Conservation (phyloP, 2,888 invertebrate species). For the Loripinus fragilis region DNA sequence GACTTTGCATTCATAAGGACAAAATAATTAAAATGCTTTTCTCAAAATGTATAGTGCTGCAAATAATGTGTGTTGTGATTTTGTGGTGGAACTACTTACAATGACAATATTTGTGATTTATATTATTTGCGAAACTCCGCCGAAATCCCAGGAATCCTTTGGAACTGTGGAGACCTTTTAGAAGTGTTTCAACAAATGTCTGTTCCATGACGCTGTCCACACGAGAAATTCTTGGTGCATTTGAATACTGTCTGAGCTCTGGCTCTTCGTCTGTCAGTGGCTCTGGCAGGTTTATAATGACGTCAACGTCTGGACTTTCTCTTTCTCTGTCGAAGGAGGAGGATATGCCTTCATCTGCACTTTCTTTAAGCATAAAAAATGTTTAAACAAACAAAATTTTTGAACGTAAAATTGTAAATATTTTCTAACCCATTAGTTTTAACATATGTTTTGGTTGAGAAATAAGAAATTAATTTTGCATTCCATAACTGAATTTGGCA, state of each 20-base stretch:
- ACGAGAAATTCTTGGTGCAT: slow-evolving; percentile 11
- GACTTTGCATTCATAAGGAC: too few relatives aligned
- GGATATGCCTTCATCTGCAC: slow-evolving; percentile 46
- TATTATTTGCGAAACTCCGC: slow-evolving; percentile 46
- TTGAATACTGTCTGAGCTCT: neutral
- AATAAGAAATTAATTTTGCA: neutral
- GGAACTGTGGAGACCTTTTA: slow-evolving; percentile 48
- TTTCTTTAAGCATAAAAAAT: slow-evolving; percentile 13
- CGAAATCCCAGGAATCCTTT: slow-evolving; percentile 52
- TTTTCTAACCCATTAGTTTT: too few relatives aligned
- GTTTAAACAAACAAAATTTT: too few relatives aligned
- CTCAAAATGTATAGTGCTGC: too few relatives aligned
- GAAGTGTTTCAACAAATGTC: slow-evolving; percentile 44
- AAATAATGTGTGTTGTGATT: too few relatives aligned
- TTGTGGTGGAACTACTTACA: slow-evolving; percentile 59
- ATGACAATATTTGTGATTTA: slow-evolving; percentile 63
- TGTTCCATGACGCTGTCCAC: slow-evolving; percentile 55
- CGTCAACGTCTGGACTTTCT: neutral
- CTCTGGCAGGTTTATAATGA: neutral
- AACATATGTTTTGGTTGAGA: too few relatives aligned
- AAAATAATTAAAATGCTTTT: too few relatives aligned
- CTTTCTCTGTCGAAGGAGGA: slow-evolving; percentile 33
- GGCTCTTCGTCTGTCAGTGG: neutral
- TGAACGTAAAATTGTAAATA: too few relatives aligned
- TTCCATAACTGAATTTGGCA: neutral